Percentiles rank a stretch among this genome's conserved stretches.
Evolutionary conservation across 2,113 vertebrate species (phyloP).

Genomic region (Crotalus helleri): DNA sequence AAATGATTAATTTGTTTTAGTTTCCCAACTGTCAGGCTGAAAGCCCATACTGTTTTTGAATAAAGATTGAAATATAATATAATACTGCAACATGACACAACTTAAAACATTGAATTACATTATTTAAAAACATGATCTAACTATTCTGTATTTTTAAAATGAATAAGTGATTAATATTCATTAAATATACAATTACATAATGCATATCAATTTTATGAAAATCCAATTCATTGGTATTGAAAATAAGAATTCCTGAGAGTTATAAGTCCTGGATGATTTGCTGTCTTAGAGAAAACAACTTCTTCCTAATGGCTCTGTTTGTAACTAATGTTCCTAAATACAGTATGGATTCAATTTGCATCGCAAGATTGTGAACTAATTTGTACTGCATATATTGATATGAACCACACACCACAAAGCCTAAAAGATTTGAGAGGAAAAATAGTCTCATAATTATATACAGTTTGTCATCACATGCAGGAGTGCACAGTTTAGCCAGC

Average conservation of each 20-base stretch:
- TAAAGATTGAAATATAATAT: not conserved
- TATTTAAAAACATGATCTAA: not conserved
- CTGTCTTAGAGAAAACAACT: not conserved
- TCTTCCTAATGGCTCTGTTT: not conserved
- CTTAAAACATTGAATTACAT: not conserved
- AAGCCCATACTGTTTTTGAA: not conserved
- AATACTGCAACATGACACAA: not conserved
- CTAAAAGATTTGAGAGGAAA: slow-evolving; percentile 25
- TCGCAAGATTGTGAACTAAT: slow-evolving; percentile 22
- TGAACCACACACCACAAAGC: not conserved
- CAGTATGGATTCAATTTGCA: not conserved
- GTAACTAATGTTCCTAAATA: slow-evolving; percentile 1
- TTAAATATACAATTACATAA: not conserved
- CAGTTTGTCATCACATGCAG: not conserved
- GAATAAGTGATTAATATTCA: not conserved
- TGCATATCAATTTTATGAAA: not conserved
- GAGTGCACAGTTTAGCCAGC: slow-evolving; percentile 31
- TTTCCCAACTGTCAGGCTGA: not conserved
- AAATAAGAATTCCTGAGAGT: not conserved
- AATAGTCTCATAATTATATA: slow-evolving; percentile 31
- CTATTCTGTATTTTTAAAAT: not conserved
- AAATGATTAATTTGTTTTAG: not conserved
- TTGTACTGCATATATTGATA: slow-evolving; percentile 27
- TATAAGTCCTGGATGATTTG: not conserved
- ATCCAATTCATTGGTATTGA: not conserved